Evolutionary conservation across 2,888 invertebrate species (phyloP).

Genomic region (Smittia sp.): DNA sequence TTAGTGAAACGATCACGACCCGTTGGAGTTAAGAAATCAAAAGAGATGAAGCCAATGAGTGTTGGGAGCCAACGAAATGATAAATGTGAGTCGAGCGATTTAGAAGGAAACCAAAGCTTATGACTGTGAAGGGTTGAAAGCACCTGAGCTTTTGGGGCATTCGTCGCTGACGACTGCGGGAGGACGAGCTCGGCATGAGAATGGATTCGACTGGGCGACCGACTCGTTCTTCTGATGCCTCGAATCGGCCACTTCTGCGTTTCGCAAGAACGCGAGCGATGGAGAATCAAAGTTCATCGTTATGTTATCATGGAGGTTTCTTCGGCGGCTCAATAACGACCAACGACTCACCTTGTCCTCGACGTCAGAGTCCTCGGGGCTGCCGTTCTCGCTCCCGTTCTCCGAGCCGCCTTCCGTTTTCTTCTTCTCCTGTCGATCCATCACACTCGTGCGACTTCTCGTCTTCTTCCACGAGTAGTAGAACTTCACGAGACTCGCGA

Average conservation of each 20-base stretch:
- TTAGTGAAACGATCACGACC: too few species aligned
- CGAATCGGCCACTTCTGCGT: constrained; percentile 25
- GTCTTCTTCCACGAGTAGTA: constrained; percentile 99
- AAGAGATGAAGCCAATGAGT: neutral
- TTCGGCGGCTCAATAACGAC: neutral
- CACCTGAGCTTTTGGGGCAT: constrained; percentile 9
- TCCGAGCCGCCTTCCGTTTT: constrained; percentile 65
- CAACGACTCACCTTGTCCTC: constrained; percentile 77
- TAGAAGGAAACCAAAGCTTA: too few species aligned
- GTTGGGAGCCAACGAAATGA: too few species aligned
- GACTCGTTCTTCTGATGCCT: constrained; percentile 16
- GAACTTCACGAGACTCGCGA: constrained; percentile 92
- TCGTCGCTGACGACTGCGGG: neutral
- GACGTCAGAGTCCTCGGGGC: constrained; percentile 75
- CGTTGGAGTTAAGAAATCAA: too few species aligned
- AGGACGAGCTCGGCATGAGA: neutral
- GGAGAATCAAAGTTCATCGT: neutral
- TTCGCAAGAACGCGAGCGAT: neutral
- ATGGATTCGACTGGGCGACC: constrained; percentile 6
- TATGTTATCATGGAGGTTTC: neutral
- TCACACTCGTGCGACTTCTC: constrained; percentile 83
- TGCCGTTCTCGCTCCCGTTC: constrained; percentile 75
- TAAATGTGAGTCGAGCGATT: too few species aligned
- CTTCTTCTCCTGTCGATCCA: constrained; percentile 76
- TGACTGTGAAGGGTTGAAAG: neutral